These are phyloP conservation scores for Halcyon smyrnensis DNA, from an alignment of 2,797 vertebrate species.

Conservation along the genomic window DNA sequence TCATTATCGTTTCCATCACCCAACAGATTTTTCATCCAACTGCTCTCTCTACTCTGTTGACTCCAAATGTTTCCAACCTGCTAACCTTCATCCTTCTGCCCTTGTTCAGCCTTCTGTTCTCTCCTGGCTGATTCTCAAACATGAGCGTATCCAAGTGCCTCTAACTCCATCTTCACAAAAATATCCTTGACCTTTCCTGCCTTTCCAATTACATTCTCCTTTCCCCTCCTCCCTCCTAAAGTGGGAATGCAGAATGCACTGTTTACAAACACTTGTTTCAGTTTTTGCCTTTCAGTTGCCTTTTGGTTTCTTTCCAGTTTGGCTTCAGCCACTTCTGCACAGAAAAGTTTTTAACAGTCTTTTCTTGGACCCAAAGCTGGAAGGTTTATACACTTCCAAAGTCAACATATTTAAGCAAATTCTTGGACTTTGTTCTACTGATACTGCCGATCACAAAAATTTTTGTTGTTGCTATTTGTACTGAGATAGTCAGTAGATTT, in stretches of 20 bases:
- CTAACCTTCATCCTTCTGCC: slow-evolving; percentile 69
- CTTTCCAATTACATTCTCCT: slow-evolving; percentile 23
- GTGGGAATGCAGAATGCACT: slow-evolving; percentile 24
- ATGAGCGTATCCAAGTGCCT: slow-evolving; percentile 13
- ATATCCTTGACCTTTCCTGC: slow-evolving; percentile 61
- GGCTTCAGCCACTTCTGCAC: slow-evolving; percentile 4
- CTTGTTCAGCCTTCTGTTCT: slow-evolving; percentile 69
- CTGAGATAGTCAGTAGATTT: background rate
- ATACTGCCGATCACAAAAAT: background rate
- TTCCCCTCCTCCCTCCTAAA: slow-evolving; percentile 18
- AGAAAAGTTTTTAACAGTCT: slow-evolving; percentile 38
- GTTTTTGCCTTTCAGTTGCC: slow-evolving; percentile 51
- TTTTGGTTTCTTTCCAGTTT: slow-evolving; percentile 54
- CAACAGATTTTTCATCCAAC: slow-evolving; percentile 70
- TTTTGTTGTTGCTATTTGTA: background rate
- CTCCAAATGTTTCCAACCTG: slow-evolving; percentile 69
- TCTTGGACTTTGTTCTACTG: slow-evolving; percentile 22
- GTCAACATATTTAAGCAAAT: slow-evolving; percentile 38
- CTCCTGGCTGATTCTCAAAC: slow-evolving; percentile 64
- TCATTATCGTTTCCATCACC: slow-evolving; percentile 57
- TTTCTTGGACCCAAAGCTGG: slow-evolving; percentile 18
- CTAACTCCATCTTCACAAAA: slow-evolving; percentile 53
- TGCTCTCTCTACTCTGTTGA: slow-evolving; percentile 67
- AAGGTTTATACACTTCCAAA: slow-evolving; percentile 18
- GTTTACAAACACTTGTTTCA: slow-evolving; percentile 64